Conservation (phyloP, 2,797 vertebrate species). For the Diplodus sargus region DNA sequence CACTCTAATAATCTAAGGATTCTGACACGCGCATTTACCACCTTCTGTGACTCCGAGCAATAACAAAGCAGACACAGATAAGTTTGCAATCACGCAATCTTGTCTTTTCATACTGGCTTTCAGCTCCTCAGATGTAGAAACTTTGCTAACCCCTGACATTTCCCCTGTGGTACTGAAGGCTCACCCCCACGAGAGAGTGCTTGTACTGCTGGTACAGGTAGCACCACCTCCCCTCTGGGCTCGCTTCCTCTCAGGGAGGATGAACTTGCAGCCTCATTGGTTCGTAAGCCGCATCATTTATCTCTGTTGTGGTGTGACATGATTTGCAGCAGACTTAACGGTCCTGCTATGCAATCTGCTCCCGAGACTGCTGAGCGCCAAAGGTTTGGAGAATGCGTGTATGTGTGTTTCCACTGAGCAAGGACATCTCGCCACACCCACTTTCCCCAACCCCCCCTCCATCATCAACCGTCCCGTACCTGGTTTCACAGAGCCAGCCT, state of each 20-base stretch:
- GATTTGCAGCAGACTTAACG: constrained; percentile 74
- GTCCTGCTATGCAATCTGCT: constrained; percentile 60
- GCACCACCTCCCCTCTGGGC: constrained; percentile 35
- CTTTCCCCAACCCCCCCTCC: constrained; percentile 42
- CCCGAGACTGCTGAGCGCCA: constrained; percentile 68
- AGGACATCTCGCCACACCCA: constrained; percentile 69
- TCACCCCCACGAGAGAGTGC: constrained; percentile 8
- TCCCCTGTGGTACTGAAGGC: constrained; percentile 22
- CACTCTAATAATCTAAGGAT: constrained; percentile 60
- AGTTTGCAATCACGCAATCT: constrained; percentile 42
- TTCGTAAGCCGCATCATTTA: constrained; percentile 70
- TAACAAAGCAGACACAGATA: constrained; percentile 49
- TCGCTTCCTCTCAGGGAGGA: constrained; percentile 48
- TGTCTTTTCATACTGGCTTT: constrained; percentile 37
- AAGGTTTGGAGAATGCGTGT: constrained; percentile 58
- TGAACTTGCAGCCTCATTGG: constrained; percentile 71
- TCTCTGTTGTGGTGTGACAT: constrained; percentile 65
- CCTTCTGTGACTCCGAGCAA: constrained; percentile 34
- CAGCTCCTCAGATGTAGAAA: constrained; percentile 18
- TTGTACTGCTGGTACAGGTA: constrained; percentile 29
- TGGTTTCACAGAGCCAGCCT: constrained; percentile 57
- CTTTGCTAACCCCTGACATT: constrained; percentile 9
- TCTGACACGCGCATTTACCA: constrained; percentile 38
- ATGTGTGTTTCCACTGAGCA: constrained; percentile 61
- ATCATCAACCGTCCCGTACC: constrained; percentile 37